Evolutionary conservation across 92 coral and sea anemone genomes (phyloP).

Genomic region (Parazoanthus darwini): DNA sequence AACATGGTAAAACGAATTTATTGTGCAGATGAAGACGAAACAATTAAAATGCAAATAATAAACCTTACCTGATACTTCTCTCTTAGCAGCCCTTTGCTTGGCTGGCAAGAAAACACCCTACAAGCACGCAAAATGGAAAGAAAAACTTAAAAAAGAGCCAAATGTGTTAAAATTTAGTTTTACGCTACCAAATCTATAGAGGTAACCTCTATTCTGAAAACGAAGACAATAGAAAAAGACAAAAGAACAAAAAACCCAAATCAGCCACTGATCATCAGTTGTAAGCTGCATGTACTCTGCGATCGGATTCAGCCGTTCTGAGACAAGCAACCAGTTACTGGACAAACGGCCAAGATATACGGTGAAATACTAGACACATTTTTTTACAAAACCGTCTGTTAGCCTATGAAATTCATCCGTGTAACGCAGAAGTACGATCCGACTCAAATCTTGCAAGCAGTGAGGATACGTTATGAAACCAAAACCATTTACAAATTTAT

Average conservation of each 20-base stretch:
- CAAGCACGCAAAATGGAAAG: neutral
- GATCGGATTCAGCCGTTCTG: neutral
- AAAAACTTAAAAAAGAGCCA: neutral
- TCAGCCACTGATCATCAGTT: neutral
- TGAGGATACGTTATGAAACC: no score
- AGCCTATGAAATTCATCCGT: no score
- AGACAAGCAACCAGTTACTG: no score
- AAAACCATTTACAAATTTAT: no score
- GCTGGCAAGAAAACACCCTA: conserved; percentile 84
- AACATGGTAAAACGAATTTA: neutral
- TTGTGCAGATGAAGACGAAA: neutral
- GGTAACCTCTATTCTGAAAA: neutral
- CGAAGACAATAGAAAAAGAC: neutral
- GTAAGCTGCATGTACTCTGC: neutral
- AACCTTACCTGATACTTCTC: conserved; percentile 78
- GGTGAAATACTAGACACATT: no score
- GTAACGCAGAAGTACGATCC: no score
- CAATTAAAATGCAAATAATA: no score
- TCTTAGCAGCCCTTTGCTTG: conserved; percentile 80
- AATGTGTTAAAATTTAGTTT: no score
- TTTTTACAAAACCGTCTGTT: no score
- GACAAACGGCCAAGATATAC: no score
- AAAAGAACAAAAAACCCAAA: neutral
- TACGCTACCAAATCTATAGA: no score
- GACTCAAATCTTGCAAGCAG: no score